Evolutionary conservation across 2,888 invertebrate genomes (phyloP), one percentile per base, ranked within the genome.

Genomic region (Allolobophora icterica): DNA sequence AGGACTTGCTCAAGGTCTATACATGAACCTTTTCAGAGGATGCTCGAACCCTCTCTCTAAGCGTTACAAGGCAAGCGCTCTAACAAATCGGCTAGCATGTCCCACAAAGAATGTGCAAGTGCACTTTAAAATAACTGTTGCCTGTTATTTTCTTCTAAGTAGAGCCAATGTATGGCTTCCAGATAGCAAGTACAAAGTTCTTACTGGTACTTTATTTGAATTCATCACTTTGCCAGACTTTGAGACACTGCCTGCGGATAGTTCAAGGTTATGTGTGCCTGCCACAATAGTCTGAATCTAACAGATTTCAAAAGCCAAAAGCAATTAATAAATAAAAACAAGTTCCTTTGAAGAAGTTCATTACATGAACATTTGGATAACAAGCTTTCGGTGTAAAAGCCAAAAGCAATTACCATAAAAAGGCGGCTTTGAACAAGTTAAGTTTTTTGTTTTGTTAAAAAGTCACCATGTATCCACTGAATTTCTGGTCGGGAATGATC

Each of bases 281-380:
- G 38, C 13, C 87, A 87, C 87, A 35, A 87, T 87, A 30, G 87
- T 38, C 38, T 38, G 35, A 87, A 87, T 87, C 87, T 87, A 87
- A 87, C 13, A 52, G 71, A 71, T 71, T n/a, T n/a, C n/a, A 71
- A 71, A 71, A 71, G 71, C n/a, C 71, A n/a, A 71, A 30, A 30
- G n/a, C 71, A n/a, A 30, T 71, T 58, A 30, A n/a, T n/a, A 8
- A n/a, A 71, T 42, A 71, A 71, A 71, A 71, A 71, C n/a, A n/a
- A 71, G 71, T n/a, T 71, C 8, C 8, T 71, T 71, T 71, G 30
- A 30, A 71, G n/a, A 71, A n/a, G 71, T 71, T 30, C n/a, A 71
- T n/a, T 71, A n/a, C 71, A 30, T 71, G 3, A n/a, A 11, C n/a
- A n/a, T 8, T n/a, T 30, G 71, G 71, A 71, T 30, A 71, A 71